Percentiles rank a stretch among this genome's conserved stretches.
Evolutionary conservation across 2,797 vertebrate species (phyloP).

Genomic region (Agapornis canus): DNA sequence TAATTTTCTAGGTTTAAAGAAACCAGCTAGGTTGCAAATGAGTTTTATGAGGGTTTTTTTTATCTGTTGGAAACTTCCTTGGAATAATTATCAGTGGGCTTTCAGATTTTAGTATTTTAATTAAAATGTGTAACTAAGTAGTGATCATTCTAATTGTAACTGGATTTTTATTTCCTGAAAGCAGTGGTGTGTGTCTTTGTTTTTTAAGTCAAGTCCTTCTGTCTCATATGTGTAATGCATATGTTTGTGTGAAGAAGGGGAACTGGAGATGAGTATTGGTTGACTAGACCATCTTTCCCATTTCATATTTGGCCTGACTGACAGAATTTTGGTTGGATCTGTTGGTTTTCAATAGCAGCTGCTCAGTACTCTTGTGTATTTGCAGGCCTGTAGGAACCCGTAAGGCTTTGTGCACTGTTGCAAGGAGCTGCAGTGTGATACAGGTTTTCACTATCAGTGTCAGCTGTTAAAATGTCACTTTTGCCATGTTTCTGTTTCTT

Average conservation of each 20-base stretch:
- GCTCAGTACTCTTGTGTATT: neutral
- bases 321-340: neutral
- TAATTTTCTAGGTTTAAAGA: neutral
- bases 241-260: neutral
- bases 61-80: neutral
- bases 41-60: neutral
- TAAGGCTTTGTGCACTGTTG: neutral
- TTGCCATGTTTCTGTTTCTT: neutral
- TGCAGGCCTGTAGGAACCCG: neutral
- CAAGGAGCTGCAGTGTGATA: neutral
- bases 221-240: neutral
- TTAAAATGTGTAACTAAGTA: neutral
- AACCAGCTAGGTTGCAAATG: neutral
- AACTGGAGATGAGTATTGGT: neutral
- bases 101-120: neutral
- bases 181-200: neutral
- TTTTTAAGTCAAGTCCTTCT: neutral
- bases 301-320: neutral
- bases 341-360: slow-evolving; percentile 3
- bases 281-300: neutral
- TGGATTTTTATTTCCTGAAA: neutral
- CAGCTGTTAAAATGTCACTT: neutral
- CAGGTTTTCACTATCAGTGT: neutral
- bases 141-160: neutral
- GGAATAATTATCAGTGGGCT: neutral